Base-by-base conservation (phyloP, 53 echinoderm and acorn worm species). In the Apostichopus leukothele region DNA sequence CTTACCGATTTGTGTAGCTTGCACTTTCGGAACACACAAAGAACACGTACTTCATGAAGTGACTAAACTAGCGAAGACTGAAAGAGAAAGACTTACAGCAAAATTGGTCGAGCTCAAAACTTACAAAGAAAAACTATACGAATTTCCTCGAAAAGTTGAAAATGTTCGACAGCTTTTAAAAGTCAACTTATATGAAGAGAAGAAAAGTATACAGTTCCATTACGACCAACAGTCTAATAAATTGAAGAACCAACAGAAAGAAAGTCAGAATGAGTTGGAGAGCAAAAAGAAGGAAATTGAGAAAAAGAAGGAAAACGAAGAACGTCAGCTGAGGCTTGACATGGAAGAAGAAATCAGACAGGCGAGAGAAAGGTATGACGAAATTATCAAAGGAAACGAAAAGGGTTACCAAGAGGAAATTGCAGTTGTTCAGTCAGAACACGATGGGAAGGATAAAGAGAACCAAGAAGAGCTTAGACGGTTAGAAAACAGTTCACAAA, bases 141-240 rank as follows among this genome's bases (percentile, higher is more conserved):
- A 71, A 19, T 71, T 71, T 71, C 71, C 71, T 3, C 71, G 18
- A 71, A 18, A 71, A 19, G 71, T 71, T n/a, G 71, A 71, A 71
- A 71, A 71, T 71, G 71, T 71, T 6, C 71, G 71, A 16, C 71
- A 71, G n/a, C 71, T 71, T 71, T 18, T 71, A 71, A 71, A 71
- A 71, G 71, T 71, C 71, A 71, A 71, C 20, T 71, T 71, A 71
- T 18, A 6, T n/a, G 71, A 71, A 18, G 71, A 71, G 71, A 71
- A 71, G 20, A 71, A 71, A n/a, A 71, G n/a, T 71, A 14, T 71
- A 16, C 71, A 19, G 6, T 71, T 18, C 20, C 18, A 71, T 71
- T 71, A 71, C 20, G 71, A 71, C 16, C 71, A 71, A 71, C 20
- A 71, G 13, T 19, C 20, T 6, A 71, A 71, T 14, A 71, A 18